These are phyloP conservation scores for Philantomba maxwellii DNA, from an alignment of 2,113 vertebrate genomes.

Conservation along the genomic window DNA sequence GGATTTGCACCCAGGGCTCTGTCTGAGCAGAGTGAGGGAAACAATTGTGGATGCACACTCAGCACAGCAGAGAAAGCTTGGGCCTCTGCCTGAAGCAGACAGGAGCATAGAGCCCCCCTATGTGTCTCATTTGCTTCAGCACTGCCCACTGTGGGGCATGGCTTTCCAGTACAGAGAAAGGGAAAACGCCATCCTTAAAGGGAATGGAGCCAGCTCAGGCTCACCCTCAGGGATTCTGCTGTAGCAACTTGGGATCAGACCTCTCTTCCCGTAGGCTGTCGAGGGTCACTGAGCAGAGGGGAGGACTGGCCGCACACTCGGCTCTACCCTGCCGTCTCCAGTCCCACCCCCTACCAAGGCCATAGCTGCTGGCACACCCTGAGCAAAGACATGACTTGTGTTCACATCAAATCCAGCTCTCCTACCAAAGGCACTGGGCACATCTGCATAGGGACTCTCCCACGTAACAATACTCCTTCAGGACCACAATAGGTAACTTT, in stretches of 20 bases:
- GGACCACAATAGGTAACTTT: not conserved
- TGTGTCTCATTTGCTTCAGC: not conserved
- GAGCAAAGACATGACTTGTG: not conserved
- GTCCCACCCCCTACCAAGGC: not conserved
- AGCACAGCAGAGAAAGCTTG: not conserved
- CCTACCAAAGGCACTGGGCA: not conserved
- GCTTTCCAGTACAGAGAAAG: not conserved
- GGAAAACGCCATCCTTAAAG: not conserved
- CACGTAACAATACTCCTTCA: not conserved
- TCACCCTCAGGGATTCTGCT: not conserved
- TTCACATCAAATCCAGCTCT: not conserved
- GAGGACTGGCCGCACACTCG: not conserved
- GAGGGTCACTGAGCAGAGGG: not conserved
- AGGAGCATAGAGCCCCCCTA: rapidly evolving
- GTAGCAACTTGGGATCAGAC: not conserved
- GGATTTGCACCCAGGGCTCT: not conserved
- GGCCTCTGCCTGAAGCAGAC: not conserved
- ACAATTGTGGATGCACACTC: not conserved
- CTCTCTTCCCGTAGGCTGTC: not conserved
- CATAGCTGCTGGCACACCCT: not conserved
- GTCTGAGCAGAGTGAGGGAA: not conserved
- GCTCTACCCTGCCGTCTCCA: not conserved
- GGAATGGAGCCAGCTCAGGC: not conserved
- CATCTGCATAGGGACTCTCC: not conserved
- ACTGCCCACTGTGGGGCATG: not conserved